A percentile compares a stretch with the other conserved stretches of the same genome.
These are phyloP conservation scores for Ophion slaviceki DNA, from an alignment of 2,888 invertebrate species.

Conservation along the genomic window DNA sequence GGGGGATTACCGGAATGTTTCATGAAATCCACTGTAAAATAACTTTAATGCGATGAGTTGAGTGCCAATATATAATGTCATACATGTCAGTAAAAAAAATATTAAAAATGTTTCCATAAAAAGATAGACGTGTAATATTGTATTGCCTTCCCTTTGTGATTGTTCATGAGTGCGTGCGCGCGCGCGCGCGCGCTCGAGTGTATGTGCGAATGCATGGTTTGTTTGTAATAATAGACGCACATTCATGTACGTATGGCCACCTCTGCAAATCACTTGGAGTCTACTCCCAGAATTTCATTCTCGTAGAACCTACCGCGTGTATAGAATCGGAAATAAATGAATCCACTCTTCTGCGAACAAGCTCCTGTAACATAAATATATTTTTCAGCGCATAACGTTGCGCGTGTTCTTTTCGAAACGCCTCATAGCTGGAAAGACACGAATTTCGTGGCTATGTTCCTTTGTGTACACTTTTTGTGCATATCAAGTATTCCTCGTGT, in stretches of 20 bases:
- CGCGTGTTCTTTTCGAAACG: constrained; percentile 40
- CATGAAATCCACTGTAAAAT: too few relatives aligned
- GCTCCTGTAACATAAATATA: neutral
- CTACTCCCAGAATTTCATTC: constrained; percentile 28
- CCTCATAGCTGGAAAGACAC: constrained; percentile 66
- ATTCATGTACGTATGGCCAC: too few relatives aligned
- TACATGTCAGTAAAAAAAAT: too few relatives aligned
- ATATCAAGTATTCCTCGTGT: too few relatives aligned
- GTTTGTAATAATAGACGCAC: too few relatives aligned
- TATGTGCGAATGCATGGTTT: neutral
- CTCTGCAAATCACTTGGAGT: constrained; percentile 16
- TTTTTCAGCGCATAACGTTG: constrained; percentile 31
- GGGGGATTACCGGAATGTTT: too few relatives aligned
- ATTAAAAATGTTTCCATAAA: too few relatives aligned
- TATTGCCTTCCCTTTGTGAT: too few relatives aligned
- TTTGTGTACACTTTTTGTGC: neutral
- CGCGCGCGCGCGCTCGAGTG: too few relatives aligned
- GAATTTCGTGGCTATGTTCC: constrained; percentile 50
- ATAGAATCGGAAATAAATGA: constrained; percentile 61
- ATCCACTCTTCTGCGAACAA: constrained; percentile 29
- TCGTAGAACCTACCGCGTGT: constrained; percentile 40
- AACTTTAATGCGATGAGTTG: too few relatives aligned
- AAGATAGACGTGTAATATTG: too few relatives aligned
- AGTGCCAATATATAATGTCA: too few relatives aligned
- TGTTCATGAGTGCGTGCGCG: neutral